phyloP scores from a whole-genome alignment of 2,797 vertebrate genomes.

The Hemitrygon akajei region DNA sequence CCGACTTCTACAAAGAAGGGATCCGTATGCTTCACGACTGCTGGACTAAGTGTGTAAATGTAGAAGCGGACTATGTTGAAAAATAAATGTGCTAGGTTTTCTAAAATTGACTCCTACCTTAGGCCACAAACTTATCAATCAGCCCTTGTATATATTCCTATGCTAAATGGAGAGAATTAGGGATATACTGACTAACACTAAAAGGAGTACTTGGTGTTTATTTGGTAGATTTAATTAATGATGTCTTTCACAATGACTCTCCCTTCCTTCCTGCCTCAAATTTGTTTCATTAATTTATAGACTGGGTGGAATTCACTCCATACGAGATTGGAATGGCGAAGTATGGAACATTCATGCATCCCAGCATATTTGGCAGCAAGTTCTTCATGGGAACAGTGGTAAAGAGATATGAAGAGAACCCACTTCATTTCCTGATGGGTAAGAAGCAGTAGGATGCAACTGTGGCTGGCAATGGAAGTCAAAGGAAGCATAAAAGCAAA shows the following conservation, averaged over 20 bases:
- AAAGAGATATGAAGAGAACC: conserved; percentile 85
- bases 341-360: conserved; percentile 97
- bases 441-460: neutral
- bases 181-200: neutral
- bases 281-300: conserved; percentile 56
- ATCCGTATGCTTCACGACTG: no score
- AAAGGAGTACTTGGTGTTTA: neutral
- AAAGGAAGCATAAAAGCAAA: no score
- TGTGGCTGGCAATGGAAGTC: no score
- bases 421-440: conserved; percentile 97
- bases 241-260: neutral
- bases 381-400: conserved; percentile 96
- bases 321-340: conserved; percentile 98
- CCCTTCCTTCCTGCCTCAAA: conserved; percentile 17
- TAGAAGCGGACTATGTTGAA: no score
- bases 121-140: no score
- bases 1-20: no score
- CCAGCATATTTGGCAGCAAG: conserved; percentile 91
- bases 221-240: neutral
- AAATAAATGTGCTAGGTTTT: no score
- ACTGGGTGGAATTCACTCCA: conserved; percentile 97
- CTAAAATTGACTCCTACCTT: no score
- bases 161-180: neutral
- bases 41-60: no score
- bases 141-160: neutral